Evolutionary conservation across 2,797 vertebrate genomes (phyloP).

Genomic region (Brotogeris chrysoptera): DNA sequence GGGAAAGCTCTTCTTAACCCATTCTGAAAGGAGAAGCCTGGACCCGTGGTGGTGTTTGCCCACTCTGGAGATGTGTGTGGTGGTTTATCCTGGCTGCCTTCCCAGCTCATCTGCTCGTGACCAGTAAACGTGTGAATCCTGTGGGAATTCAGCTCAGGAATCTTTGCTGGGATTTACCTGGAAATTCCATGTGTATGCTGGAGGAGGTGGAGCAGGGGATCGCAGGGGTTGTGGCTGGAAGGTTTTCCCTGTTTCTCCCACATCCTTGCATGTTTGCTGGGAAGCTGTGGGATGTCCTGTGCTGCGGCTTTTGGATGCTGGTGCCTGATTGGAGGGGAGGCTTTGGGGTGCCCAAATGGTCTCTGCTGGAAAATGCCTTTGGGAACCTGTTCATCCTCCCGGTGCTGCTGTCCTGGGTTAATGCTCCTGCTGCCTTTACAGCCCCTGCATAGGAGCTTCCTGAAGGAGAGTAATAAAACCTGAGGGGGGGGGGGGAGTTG

Average conservation of each 20-base stretch:
- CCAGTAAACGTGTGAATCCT: accelerated
- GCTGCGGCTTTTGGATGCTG: not conserved
- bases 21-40: not conserved
- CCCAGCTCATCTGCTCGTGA: accelerated
- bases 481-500: not conserved
- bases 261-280: accelerated
- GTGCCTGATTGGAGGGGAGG: not conserved
- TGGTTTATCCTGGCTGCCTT: not conserved
- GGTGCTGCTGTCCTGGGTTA: accelerated
- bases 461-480: not conserved
- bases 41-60: not conserved
- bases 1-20: not conserved
- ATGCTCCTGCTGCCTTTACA: accelerated
- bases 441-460: not conserved
- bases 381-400: not conserved
- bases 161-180: not conserved
- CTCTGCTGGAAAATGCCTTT: not conserved
- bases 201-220: accelerated
- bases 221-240: not conserved
- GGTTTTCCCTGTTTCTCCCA: not conserved
- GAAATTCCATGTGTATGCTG: not conserved
- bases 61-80: accelerated
- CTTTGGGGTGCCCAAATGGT: not conserved
- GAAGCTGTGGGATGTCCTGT: accelerated
- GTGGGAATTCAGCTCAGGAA: not conserved